Base-by-base conservation (phyloP, 1,140 invertebrate genomes). In the Ctenoplectra terminalis region DNA sequence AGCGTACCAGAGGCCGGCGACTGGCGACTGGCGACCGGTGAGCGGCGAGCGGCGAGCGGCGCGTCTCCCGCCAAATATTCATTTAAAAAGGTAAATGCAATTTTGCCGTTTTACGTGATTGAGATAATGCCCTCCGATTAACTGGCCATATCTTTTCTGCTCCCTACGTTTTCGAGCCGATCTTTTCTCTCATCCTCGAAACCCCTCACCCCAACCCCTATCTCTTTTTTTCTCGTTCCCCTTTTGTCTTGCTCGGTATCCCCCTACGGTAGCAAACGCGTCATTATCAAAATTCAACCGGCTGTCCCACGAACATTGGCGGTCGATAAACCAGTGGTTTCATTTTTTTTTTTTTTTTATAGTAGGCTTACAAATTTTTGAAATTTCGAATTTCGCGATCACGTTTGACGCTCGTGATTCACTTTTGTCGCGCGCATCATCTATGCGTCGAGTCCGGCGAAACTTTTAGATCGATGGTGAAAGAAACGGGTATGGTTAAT, bases 21-120 rank as follows among this genome's bases (percentile, higher is more conserved):
- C n/a, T n/a, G n/a, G n/a, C n/a, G n/a, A n/a, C n/a, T n/a, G n/a
- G n/a, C n/a, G n/a, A n/a, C n/a, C n/a, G n/a, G n/a, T n/a, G n/a
- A n/a, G n/a, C n/a, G n/a, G n/a, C n/a, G n/a, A n/a, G n/a, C n/a
- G n/a, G n/a, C n/a, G n/a, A n/a, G n/a, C 83, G 82, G 87, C 84
- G 86, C 89, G 87, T 90, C 90, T 84, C 88, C 92, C 92, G 90
- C 92, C 92, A 94, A 94, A 94, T 94, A 94, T 94, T 94, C 93
- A 94, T 94, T 94, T 93, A 93, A 94, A 93, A 93, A 94, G 93
- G 93, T 94, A 93, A 93, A 94, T 94, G 93, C 92, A 94, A 94
- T 94, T 94, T 94, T 92, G 92, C 91, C 90, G 92, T 93, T 94
- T 94, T 94, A 94, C 93, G 92, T 93, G 93, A 94, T 94, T 94